phyloP scores from a whole-genome alignment of 2,797 vertebrate genomes.

The Picus viridis region DNA sequence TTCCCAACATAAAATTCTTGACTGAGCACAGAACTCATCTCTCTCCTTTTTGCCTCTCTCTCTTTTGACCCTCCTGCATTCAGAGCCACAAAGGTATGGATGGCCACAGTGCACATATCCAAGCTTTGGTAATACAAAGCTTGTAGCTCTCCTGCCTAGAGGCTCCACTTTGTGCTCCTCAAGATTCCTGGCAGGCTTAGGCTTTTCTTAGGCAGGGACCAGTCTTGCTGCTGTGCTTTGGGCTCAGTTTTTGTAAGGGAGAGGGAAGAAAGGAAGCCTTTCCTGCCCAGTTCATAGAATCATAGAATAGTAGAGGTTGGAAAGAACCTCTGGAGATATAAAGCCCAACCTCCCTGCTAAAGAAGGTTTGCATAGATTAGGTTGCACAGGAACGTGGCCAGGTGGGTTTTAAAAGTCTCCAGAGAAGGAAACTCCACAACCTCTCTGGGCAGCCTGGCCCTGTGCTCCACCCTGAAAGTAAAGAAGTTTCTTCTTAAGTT shows the following conservation, averaged over 20 bases:
- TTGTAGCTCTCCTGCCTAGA: neutral
- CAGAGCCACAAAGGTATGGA: neutral
- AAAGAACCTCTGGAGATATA: no score
- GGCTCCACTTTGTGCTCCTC: neutral
- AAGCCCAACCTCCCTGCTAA: neutral
- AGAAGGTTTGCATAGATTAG: no score
- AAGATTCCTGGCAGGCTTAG: neutral
- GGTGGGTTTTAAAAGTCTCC: no score
- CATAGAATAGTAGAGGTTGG: no score
- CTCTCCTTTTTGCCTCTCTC: neutral
- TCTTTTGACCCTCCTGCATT: neutral
- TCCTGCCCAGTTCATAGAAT: no score
- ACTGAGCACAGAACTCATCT: neutral
- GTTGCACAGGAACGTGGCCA: no score
- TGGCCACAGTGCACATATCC: neutral
- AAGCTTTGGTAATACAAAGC: neutral
- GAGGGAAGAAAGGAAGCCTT: no score
- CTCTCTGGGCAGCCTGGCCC: no score
- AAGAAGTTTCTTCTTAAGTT: no score
- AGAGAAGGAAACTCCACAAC: no score
- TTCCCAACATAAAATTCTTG: neutral
- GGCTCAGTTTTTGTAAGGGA: neutral
- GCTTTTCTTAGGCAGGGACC: neutral
- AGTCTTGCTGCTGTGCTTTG: neutral
- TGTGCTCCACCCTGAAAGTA: no score